phyloP scores from a whole-genome alignment of 2,113 vertebrate genomes.

The Hyla sarda region DNA sequence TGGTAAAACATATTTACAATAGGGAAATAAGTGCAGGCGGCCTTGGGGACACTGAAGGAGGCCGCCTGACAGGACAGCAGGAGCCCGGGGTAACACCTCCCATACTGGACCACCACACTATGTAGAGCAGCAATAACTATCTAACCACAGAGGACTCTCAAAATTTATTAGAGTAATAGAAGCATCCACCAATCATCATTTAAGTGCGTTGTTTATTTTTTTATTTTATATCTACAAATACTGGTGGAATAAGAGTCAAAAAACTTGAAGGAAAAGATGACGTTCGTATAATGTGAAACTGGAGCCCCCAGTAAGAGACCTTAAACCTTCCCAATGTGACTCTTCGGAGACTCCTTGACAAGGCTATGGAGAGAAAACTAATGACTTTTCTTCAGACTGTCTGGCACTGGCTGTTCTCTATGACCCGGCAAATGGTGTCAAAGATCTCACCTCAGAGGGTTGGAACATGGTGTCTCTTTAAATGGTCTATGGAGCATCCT shows the following conservation, averaged over 20 bases:
- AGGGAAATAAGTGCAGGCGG: no score
- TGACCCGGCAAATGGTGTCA: slow-evolving; percentile 75
- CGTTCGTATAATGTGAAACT: slow-evolving; percentile 20
- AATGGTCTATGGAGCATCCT: slow-evolving; percentile 67
- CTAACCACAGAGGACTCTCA: neutral
- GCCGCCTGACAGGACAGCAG: no score
- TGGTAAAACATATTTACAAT: no score
- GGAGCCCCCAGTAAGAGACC: slow-evolving; percentile 27
- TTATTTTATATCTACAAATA: neutral
- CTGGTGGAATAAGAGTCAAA: neutral
- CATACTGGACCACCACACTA: no score
- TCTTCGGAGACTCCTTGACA: slow-evolving; percentile 66
- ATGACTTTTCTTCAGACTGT: slow-evolving; percentile 72
- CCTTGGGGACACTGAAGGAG: no score
- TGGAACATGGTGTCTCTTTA: slow-evolving; percentile 67
- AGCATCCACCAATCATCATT: no score
- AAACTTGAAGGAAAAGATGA: neutral
- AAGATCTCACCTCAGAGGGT: slow-evolving; percentile 71
- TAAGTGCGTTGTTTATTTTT: no score
- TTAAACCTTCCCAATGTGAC: slow-evolving; percentile 65
- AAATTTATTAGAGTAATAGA: neutral
- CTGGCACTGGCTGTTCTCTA: slow-evolving; percentile 70
- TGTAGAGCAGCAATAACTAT: no score
- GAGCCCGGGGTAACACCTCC: no score
- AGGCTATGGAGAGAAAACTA: slow-evolving; percentile 70